A percentile compares a stretch with the other conserved stretches of the same genome.
Conservation (phyloP, 2,797 vertebrate species). For the Iguana delicatissima region DNA sequence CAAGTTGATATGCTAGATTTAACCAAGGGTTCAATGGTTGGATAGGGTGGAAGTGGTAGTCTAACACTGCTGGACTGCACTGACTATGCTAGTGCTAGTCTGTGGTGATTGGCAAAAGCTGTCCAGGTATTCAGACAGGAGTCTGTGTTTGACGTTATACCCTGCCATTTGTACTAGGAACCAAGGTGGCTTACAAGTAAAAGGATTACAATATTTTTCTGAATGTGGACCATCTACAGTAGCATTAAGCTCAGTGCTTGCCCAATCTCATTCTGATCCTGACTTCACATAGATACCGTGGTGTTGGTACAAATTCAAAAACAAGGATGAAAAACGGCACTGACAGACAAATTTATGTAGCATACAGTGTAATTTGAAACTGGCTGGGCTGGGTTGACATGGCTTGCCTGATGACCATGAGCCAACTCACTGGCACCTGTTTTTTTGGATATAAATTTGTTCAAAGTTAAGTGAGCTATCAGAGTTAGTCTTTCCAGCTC, state of each 20-base stretch:
- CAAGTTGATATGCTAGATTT: neutral
- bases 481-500: neutral
- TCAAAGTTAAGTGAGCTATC: slow-evolving; percentile 20
- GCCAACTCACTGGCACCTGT: neutral
- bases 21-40: neutral
- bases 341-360: neutral
- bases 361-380: neutral
- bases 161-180: too few species aligned
- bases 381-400: neutral
- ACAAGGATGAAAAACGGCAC: neutral
- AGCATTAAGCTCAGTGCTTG: neutral
- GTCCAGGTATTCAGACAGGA: neutral
- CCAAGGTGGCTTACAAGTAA: too few species aligned
- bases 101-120: neutral
- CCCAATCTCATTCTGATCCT: neutral
- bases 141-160: neutral
- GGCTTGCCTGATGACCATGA: neutral
- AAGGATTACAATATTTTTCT: too few species aligned
- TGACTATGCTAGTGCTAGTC: neutral
- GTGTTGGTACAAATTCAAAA: neutral
- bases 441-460: neutral
- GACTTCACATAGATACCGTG: neutral
- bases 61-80: neutral
- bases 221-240: too few species aligned
- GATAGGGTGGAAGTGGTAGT: neutral